Conservation (phyloP, 2,113 vertebrate species). For the Hemibagrus wyckioides region DNA sequence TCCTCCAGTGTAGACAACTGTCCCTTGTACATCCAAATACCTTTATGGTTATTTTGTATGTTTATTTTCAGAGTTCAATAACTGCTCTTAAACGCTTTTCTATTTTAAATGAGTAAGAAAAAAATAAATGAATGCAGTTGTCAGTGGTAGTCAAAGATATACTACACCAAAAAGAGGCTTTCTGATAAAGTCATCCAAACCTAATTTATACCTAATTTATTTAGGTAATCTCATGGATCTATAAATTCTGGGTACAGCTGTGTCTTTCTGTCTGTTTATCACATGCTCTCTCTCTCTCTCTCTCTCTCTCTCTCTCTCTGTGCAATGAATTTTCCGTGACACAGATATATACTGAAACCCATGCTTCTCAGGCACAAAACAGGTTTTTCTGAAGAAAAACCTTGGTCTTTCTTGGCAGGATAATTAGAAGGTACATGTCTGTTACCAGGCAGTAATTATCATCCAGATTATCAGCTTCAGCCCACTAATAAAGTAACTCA, state of each 20-base stretch:
- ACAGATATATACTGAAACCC: neutral
- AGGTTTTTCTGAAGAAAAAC: slow-evolving; percentile 1
- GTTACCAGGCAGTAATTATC: slow-evolving; percentile 29
- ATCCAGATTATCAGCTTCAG: neutral
- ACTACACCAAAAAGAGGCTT: slow-evolving; percentile 1
- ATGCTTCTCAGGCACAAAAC: slow-evolving; percentile 3
- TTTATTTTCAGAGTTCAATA: neutral
- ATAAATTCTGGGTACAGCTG: neutral
- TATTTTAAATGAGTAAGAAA: neutral
- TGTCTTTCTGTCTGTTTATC: neutral
- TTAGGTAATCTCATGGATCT: slow-evolving; percentile 68
- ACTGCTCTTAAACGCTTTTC: neutral
- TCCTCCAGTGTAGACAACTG: neutral
- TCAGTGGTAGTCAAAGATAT: neutral
- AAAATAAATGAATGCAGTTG: neutral
- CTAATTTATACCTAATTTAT: slow-evolving; percentile 23
- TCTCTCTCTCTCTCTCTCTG: neutral
- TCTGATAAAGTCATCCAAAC: slow-evolving; percentile 74
- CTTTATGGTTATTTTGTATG: neutral
- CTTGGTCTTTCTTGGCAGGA: slow-evolving; percentile 30
- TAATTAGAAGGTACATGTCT: slow-evolving; percentile 20
- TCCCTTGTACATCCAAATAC: neutral
- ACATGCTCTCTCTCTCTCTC: neutral
- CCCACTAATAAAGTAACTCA: neutral
- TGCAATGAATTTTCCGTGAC: neutral